Evolutionary conservation across 2,888 invertebrate species (phyloP), one percentile per base, ranked within the genome.

Genomic region (Drosophila neutralis): DNA sequence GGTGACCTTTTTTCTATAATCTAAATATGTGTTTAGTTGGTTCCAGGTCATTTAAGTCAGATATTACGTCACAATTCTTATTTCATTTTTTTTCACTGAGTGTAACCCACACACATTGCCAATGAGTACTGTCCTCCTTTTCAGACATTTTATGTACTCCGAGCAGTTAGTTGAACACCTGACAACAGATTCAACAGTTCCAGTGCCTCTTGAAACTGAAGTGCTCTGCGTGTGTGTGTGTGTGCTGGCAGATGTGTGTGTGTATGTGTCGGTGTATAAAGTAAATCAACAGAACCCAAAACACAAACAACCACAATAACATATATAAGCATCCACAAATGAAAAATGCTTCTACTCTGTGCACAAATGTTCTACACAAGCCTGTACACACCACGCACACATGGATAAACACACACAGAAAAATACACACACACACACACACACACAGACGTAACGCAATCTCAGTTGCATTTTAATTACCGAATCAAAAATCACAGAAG

Each of bases 401-500:
- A 57, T 61, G 62, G 45, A 60, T 35, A 27, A 21, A 59, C 59
- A 63, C 68, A 45, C 15, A 42, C 38, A 54, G 40, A 35, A 36
- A 49, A 60, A 42, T 51, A 59, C 59, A 63, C 68, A 45, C 15
- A 42, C 38, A 59, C 53, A 59, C 59, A 63, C 42, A 62, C 53
- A 51, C 42, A 61, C 51, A 51, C 31, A 49, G 24, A 54, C 40
- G 48, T 29, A 75, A 72, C 73, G 72, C 84, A 90, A 89, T 90
- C 90, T 91, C 91, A 87, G 90, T 86, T 91, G 90, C 91, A 91
- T 91, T 91, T 90, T 91, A 91, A 91, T 91, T 91, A 91, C 91
- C 84, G 84, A 86, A 90, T 91, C 91, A 90, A 86, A 85, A 91
- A 90, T 90, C 91, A 90, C 81, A 90, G 86, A 91, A 82, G 89